A percentile compares a stretch with the other conserved stretches of the same genome.
These are phyloP conservation scores for Phrynocephalus versicolor DNA, from an alignment of 2,113 vertebrate genomes.

Conservation along the genomic window DNA sequence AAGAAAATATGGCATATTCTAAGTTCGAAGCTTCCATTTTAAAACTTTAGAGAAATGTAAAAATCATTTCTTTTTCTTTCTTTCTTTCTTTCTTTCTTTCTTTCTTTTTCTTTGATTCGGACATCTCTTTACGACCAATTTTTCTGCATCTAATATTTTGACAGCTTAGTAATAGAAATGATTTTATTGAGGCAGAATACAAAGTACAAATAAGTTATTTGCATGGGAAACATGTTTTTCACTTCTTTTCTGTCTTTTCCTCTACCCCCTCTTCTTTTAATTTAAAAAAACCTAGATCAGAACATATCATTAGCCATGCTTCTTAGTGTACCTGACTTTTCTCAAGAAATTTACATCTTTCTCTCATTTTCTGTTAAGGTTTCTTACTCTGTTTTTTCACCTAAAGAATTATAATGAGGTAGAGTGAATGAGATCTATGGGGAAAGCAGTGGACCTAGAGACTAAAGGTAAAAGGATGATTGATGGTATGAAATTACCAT, in stretches of 20 bases:
- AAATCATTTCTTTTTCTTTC: conserved; percentile 28
- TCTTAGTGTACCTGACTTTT: conserved; percentile 86
- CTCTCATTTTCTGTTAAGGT: conserved; percentile 88
- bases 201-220: conserved; percentile 69
- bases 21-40: conserved; percentile 27
- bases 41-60: conserved; percentile 38
- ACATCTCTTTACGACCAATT: neutral
- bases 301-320: conserved; percentile 84
- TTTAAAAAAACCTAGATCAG: conserved; percentile 83
- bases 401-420: conserved; percentile 99
- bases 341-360: conserved; percentile 94
- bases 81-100: no score
- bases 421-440: conserved; percentile 90
- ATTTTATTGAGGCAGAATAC: conserved; percentile 41
- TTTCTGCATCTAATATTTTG: conserved; percentile 46
- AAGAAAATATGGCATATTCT: neutral
- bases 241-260: conserved; percentile 41
- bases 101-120: neutral
- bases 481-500: conserved; percentile 98
- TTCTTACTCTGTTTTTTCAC: conserved; percentile 87
- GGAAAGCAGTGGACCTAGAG: conserved; percentile 93
- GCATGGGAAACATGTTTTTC: conserved; percentile 60
- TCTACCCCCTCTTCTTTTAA: conserved; percentile 65
- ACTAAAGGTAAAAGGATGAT: conserved; percentile 95
- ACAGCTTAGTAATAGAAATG: conserved; percentile 55